These are phyloP conservation scores for zebrafish (Danio rerio) DNA, from an alignment of 2,113 vertebrate species.

Conservation along the genomic window DNA sequence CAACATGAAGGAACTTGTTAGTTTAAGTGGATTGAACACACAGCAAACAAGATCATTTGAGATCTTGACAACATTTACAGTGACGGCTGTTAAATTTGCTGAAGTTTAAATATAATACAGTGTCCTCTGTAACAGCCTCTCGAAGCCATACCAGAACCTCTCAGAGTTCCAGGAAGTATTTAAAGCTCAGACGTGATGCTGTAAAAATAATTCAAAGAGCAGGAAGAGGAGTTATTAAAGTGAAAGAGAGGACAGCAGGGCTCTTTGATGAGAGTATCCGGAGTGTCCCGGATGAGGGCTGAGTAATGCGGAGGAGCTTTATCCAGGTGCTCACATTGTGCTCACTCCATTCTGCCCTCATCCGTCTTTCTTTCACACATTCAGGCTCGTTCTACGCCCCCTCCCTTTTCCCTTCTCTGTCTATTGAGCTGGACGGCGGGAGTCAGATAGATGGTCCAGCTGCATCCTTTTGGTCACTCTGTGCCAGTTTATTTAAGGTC, in stretches of 20 bases:
- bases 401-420: not conserved
- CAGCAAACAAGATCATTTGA: too few relatives aligned
- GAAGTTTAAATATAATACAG: not conserved
- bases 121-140: constrained; percentile 6
- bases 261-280: constrained; percentile 54
- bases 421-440: constrained; percentile 47
- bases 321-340: constrained; percentile 61
- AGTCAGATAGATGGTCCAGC: constrained; percentile 60
- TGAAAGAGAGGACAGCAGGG: constrained; percentile 48
- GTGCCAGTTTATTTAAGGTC: constrained; percentile 56
- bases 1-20: too few relatives aligned
- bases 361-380: constrained; percentile 24
- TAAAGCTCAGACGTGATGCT: constrained; percentile 45
- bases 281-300: constrained; percentile 50
- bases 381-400: not conserved
- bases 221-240: constrained; percentile 48
- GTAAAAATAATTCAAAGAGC: constrained; percentile 53
- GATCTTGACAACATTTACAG: too few relatives aligned
- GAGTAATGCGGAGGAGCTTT: constrained; percentile 44
- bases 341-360: constrained; percentile 37
- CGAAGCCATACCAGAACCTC: constrained; percentile 7
- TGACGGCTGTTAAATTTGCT: not conserved
- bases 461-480: constrained; percentile 59
- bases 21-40: too few relatives aligned
- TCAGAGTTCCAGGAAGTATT: constrained; percentile 41